Base-by-base conservation (phyloP, 2,797 vertebrate genomes). In the Fistularia tabacaria region DNA sequence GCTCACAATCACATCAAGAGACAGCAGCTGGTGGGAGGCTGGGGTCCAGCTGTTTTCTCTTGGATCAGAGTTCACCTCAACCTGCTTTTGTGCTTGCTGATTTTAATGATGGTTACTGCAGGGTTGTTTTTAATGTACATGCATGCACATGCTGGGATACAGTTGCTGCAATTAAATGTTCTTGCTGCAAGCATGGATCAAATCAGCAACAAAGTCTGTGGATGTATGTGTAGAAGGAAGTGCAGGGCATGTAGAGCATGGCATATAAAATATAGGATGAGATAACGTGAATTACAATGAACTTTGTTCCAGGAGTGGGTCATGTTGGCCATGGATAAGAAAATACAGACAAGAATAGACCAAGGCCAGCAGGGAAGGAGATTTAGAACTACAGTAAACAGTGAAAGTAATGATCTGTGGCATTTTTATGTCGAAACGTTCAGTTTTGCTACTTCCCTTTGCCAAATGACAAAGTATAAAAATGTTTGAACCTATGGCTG, bases 1-100 rank as follows among this genome's bases (percentile, higher is more conserved):
- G 66, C 68, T 81, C 63, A 57, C 45, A 57, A 54, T 78, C 60
- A 65, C 71, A 70, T 80, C 71, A 72, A 73, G 66, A 73, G 66
- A 57, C 67, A 55, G 62, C 44, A 10, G 42, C 60, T 25, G 0
- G 64, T 0, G 37, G 79, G 79, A 59, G 55, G 40, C 9, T 5
- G 11, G 52, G 54, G 44, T 63, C 70, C 57, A 41, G 51, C 50
- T 0, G 72, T 54, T 61, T 60, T 68, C 56, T 47, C 80, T 44
- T 5, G 49, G 65, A 54, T 59, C 50, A 0, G 8, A 13, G 46
- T 61, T 73, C 74, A 84, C 70, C 74, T 73, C 58, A 9, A 63
- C 68, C 46, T 62, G 67, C 37, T 57, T 72, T 62, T 62, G 51
- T 51, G 59, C 44, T 55, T 36, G 1, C 45, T 54, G 58, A 7